Evolutionary conservation across 2,797 vertebrate species (phyloP), one percentile per base, ranked within the genome.

Genomic region (Perodicticus potto): DNA sequence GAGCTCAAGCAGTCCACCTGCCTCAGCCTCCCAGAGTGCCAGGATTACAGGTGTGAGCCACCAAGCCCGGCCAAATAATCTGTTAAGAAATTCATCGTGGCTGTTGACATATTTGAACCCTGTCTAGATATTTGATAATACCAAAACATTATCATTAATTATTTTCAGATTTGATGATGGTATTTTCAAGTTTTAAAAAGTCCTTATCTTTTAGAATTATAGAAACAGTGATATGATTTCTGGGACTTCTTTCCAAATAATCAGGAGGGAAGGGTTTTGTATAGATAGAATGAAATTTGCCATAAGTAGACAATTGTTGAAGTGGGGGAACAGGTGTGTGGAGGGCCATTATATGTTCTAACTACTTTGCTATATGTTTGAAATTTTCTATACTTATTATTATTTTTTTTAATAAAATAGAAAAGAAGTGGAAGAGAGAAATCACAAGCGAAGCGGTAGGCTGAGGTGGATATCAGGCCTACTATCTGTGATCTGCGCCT

Each of bases 181-280:
- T 27, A 25, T 29, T 55, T 76, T 91, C 82, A 53, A 67, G 6
- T 40, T 43, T 34, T 1, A 16, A 11, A 72, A 78, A 67, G n/a
- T 61, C 2, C 49, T 67, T 67, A 13, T n/a, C 20, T 85, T 84
- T 89, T 91, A 95, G 82, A 67, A 81, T 86, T 63, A 76, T 17
- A 53, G 53, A 95, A 76, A 67, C 86, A 83, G 43, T 43, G 40
- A 49, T n/a, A n/a, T 80, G 55, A n/a, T 29, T 37, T 14, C 29
- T 80, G 25, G 40, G 14, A 74, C n/a, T 91, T 84, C 86, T 89
- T 82, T 92, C 16, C 73, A 93, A 65, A 61, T 90, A 90, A 92
- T 65, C 57, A n/a, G 32, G 34, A 94, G 37, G 37, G 40, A 74
- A 10, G 37, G 29, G 61, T 45, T 45, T 45, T 45, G 49, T n/a